Percentiles rank a stretch among this genome's conserved stretches.
Conservation (phyloP, 2,797 vertebrate species). For the Pseudomugil gertrudae region DNA sequence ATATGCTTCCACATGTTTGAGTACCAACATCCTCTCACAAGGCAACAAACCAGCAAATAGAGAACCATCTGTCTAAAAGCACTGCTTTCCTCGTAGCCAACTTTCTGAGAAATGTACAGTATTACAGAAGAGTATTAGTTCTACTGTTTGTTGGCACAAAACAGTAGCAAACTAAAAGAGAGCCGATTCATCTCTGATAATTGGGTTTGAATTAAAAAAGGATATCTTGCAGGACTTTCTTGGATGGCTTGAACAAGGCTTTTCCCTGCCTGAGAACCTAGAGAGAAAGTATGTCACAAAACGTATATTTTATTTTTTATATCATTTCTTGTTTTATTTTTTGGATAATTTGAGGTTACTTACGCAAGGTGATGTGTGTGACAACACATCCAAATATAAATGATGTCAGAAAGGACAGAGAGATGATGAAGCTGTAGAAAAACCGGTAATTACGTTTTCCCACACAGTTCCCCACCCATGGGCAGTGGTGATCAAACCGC, state of each 20-base stretch:
- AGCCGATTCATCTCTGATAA: neutral
- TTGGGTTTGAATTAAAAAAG: conserved; percentile 77
- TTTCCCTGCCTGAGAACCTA: conserved; percentile 87
- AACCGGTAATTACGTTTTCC: conserved; percentile 96
- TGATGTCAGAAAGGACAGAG: conserved; percentile 94
- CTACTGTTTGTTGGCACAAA: conserved; percentile 1
- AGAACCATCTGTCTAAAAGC: conserved; percentile 54
- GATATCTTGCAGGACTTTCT: conserved; percentile 97
- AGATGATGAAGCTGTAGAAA: conserved; percentile 97
- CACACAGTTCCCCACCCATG: conserved; percentile 98
- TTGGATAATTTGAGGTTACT: conserved; percentile 66
- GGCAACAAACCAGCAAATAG: conserved; percentile 42
- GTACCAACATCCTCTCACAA: conserved; percentile 36
- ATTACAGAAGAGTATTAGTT: conserved; percentile 38
- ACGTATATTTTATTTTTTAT: neutral
- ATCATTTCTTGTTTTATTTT: neutral
- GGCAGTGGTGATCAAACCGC: conserved; percentile 96
- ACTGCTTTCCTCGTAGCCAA: conserved; percentile 31
- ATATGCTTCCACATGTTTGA: conserved; percentile 14
- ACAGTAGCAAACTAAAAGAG: neutral
- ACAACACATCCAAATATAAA: conserved; percentile 97
- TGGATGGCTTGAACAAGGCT: conserved; percentile 88
- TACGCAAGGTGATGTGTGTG: conserved; percentile 93
- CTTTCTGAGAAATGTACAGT: conserved; percentile 35
- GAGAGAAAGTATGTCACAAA: conserved; percentile 16